A percentile compares a stretch with the other conserved stretches of the same genome.
Conservation (phyloP, 2,888 invertebrate species). For the Empis livida region DNA sequence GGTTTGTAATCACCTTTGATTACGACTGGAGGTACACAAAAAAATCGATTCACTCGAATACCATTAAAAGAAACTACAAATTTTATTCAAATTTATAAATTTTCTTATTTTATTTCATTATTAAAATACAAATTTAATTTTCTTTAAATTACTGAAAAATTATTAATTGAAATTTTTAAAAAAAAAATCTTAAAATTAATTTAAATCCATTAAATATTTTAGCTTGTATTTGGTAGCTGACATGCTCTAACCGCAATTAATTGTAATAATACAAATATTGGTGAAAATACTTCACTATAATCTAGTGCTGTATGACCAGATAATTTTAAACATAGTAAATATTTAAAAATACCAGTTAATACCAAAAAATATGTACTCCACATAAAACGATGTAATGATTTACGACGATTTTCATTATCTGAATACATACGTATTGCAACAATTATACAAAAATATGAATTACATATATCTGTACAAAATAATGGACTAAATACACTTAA, state of each 20-base stretch:
- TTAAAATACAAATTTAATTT: too few species aligned
- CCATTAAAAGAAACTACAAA: too few species aligned
- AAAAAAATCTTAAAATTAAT: too few species aligned
- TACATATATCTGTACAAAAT: constrained; percentile 83
- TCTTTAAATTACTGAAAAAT: too few species aligned
- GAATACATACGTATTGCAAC: constrained; percentile 86
- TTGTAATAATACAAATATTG: constrained; percentile 79
- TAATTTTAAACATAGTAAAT: constrained; percentile 77
- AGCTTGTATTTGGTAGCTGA: constrained; percentile 41
- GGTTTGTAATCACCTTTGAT: too few species aligned
- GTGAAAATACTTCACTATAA: constrained; percentile 85
- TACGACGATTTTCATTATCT: constrained; percentile 58
- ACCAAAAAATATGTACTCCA: constrained; percentile 76
- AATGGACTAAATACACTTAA: constrained; percentile 84
- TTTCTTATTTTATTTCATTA: too few species aligned
- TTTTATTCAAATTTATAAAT: too few species aligned
- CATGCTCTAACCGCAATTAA: constrained; percentile 86
- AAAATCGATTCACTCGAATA: too few species aligned
- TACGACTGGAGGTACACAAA: too few species aligned
- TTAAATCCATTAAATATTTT: too few species aligned
- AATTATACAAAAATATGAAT: constrained; percentile 89
- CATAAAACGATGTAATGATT: constrained; percentile 63
- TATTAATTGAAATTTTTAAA: too few species aligned
- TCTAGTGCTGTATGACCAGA: constrained; percentile 69
- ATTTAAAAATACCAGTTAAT: constrained; percentile 80